Conservation (phyloP, 2,888 invertebrate genomes). For the Pachymerium ferrugineum region DNA sequence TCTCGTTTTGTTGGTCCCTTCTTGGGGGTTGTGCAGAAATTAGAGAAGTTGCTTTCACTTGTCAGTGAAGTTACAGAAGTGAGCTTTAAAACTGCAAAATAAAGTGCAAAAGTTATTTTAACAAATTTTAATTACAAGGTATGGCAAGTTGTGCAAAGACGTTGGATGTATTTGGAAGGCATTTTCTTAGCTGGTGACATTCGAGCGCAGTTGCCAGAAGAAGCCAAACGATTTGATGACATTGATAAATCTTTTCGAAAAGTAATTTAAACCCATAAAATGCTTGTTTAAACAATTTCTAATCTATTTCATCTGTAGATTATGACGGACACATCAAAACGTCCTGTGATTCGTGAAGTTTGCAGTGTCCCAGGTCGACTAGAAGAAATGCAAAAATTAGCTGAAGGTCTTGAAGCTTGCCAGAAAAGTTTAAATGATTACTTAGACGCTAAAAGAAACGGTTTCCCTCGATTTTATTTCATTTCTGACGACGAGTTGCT, state of each 20-base stretch:
- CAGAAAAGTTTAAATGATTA: conserved; percentile 89
- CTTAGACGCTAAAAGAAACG: conserved; percentile 75
- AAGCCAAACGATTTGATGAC: conserved; percentile 82
- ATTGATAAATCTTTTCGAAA: conserved; percentile 74
- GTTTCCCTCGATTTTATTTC: conserved; percentile 88
- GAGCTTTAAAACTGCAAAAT: not conserved
- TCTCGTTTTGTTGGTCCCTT: conserved; percentile 79
- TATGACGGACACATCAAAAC: conserved; percentile 76
- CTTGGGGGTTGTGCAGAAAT: conserved; percentile 69
- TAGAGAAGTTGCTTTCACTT: conserved; percentile 73
- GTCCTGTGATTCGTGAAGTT: conserved; percentile 70
- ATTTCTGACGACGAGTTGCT: conserved; percentile 88
- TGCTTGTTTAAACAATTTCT: not conserved
- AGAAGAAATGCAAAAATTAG: conserved; percentile 67
- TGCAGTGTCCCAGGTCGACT: conserved; percentile 69
- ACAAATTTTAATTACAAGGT: conserved; percentile 42
- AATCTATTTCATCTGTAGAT: conserved; percentile 53
- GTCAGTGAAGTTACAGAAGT: conserved; percentile 79
- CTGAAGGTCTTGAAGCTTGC: conserved; percentile 73
- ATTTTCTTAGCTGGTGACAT: conserved; percentile 89
- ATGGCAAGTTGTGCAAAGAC: conserved; percentile 79
- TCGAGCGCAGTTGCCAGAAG: conserved; percentile 75
- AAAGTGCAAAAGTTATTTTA: not conserved
- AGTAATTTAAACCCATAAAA: conserved; percentile 47
- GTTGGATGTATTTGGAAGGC: conserved; percentile 88